Evolutionary conservation across 2,888 invertebrate species (phyloP).

Genomic region (Rhimphoctona megacephalus): DNA sequence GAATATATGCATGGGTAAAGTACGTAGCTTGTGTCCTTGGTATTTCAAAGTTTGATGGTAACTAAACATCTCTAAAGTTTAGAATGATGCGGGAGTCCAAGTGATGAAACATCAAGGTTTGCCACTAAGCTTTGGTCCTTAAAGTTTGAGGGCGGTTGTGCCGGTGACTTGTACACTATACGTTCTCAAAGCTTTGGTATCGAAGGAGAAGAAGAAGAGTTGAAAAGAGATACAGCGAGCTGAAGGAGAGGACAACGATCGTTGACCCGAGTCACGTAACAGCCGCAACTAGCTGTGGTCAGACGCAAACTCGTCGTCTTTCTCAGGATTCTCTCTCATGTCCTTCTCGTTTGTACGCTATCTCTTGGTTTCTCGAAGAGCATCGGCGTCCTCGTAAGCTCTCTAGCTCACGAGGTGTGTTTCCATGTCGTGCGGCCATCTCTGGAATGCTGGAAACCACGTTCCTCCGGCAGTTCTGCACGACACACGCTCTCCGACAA

Average conservation of each 20-base stretch:
- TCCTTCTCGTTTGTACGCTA: constrained; percentile 26
- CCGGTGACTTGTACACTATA: constrained; percentile 42
- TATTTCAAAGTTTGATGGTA: constrained; percentile 8
- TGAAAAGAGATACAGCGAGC: constrained; percentile 8
- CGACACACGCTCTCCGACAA: constrained; percentile 1
- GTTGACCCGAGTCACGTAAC: constrained; percentile 65
- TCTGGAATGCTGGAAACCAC: constrained; percentile 40
- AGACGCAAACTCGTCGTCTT: constrained; percentile 64
- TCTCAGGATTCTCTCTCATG: constrained; percentile 40
- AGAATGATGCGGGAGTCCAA: not conserved
- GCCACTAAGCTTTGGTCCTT: constrained; percentile 19
- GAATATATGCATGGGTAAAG: not conserved
- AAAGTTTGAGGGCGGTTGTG: constrained; percentile 52
- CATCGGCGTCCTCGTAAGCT: not conserved
- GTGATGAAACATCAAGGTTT: constrained; percentile 29
- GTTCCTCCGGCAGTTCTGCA: constrained; percentile 31
- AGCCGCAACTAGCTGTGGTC: constrained; percentile 64
- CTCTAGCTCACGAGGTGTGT: not conserved
- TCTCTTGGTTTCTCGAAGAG: constrained; percentile 22
- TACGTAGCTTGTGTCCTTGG: constrained; percentile 13
- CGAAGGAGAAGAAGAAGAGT: constrained; percentile 2
- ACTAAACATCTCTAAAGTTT: constrained; percentile 10
- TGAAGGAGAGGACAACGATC: constrained; percentile 43
- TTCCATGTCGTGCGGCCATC: constrained; percentile 29
- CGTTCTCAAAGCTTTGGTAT: constrained; percentile 12